These are phyloP conservation scores for Anguilla megastoma DNA, from an alignment of 2,797 vertebrate genomes.

Conservation along the genomic window DNA sequence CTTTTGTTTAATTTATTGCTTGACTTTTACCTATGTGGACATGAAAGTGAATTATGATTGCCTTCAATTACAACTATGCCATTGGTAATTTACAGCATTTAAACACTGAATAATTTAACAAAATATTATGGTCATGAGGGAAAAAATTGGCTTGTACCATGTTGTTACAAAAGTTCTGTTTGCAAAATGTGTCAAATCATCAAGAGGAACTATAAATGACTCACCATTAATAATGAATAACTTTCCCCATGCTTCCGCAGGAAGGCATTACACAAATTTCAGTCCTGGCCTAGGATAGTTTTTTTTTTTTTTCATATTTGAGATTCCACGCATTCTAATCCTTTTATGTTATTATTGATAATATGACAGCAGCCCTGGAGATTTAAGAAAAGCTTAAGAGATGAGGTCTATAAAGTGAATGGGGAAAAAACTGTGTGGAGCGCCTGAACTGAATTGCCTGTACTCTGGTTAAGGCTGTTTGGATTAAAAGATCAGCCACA, in stretches of 20 bases:
- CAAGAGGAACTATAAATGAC: constrained; percentile 22
- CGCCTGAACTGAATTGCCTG: background rate
- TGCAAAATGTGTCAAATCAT: constrained; percentile 6
- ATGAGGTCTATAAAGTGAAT: constrained; percentile 8
- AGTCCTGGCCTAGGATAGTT: background rate
- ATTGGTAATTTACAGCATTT: background rate
- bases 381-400: background rate
- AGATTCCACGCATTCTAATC: constrained; percentile 1
- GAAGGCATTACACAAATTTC: background rate
- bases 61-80: background rate
- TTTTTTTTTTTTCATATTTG: background rate
- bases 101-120: background rate
- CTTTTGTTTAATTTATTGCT: background rate
- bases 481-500: background rate
- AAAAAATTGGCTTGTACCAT: background rate
- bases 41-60: background rate
- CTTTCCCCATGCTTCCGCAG: background rate
- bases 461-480: background rate
- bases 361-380: background rate
- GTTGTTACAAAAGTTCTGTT: constrained; percentile 16
- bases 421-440: background rate
- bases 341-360: constrained; percentile 3
- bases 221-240: constrained; percentile 23
- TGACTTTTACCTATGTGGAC: background rate
- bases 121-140: background rate